Base-by-base conservation (phyloP, 2,113 vertebrate species). In the Oncorhynchus mykiss region DNA sequence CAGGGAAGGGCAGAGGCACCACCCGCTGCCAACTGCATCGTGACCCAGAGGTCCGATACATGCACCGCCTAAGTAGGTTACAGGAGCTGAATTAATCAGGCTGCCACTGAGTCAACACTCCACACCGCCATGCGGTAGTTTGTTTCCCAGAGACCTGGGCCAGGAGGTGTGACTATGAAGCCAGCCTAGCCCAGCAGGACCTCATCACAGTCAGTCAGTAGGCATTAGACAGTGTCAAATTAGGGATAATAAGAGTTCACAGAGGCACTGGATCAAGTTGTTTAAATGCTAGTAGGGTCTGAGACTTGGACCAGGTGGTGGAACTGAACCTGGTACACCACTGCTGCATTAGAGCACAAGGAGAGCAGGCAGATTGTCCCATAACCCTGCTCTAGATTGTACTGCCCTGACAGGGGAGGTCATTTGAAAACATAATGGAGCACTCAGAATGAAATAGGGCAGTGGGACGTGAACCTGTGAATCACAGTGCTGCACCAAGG, bases 31-130 rank as follows among this genome's bases (percentile, higher is more conserved):
- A 54, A 25, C 18, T 31, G 48, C 34, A 48, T 18, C 0, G 68
- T 24, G 67, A 70, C 34, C 66, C 25, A 14, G 34, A 18, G 29
- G 24, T 34, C 60, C 14, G 22, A 57, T 39, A 54, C 51, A 54
- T 54, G 51, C 13, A 18, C 51, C 3, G 49, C 11, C 65, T 59
- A 72, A 49, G 49, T 34, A 48, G 59, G 60, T 22, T 67, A 27
- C n/a, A 54, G 11, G 16, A 70, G 67, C 64, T 62, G 54, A 22
- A 75, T 75, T 68, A 57, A 18, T 57, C 54, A 57, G 54, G 13
- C 54, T 57, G 54, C 20, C 59, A 62, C 18, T 22, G 18, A 62
- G 18, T 62, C 3, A 8, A 62, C 59, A 62, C 18, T 62, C 59
- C 12, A 62, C 59, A 62, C 20, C 6, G 7, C 49, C 49, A 62